These are phyloP conservation scores for Drosophila jambulina DNA, from an alignment of 1,140 invertebrate genomes.

Conservation along the genomic window DNA sequence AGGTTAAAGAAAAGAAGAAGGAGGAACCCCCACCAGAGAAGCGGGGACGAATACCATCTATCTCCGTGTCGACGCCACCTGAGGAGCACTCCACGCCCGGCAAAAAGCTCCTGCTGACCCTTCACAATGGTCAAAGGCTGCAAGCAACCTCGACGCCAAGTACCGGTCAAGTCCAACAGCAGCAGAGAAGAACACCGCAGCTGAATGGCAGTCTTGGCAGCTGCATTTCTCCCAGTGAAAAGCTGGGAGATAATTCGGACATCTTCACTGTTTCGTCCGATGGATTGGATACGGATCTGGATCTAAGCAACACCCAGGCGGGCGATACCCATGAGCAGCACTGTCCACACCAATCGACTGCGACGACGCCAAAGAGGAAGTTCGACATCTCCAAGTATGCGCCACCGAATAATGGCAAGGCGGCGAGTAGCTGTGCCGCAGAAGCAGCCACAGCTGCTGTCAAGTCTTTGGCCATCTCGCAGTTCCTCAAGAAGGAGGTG, in stretches of 20 bases:
- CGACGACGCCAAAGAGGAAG: slow-evolving; percentile 74
- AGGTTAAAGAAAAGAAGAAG: slow-evolving; percentile 8
- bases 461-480: slow-evolving; percentile 78
- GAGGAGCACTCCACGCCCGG: slow-evolving; percentile 27
- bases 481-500: slow-evolving; percentile 83
- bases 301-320: slow-evolving; percentile 74
- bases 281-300: slow-evolving; percentile 80
- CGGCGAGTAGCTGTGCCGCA: slow-evolving; percentile 77
- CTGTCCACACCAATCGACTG: slow-evolving; percentile 59
- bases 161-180: slow-evolving; percentile 40
- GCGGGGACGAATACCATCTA: slow-evolving; percentile 28
- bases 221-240: slow-evolving; percentile 80
- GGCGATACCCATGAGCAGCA: slow-evolving; percentile 63
- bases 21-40: slow-evolving; percentile 31
- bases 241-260: slow-evolving; percentile 80
- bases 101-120: slow-evolving; percentile 50
- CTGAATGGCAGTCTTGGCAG: slow-evolving; percentile 76
- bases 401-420: slow-evolving; percentile 69
- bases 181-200: slow-evolving; percentile 64
- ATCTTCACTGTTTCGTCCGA: slow-evolving; percentile 84
- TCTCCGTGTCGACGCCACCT: slow-evolving; percentile 13
- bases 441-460: slow-evolving; percentile 78
- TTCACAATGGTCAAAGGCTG: slow-evolving; percentile 59
- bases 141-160: slow-evolving; percentile 70
- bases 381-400: slow-evolving; percentile 80